These are phyloP conservation scores for Tinea trinotella DNA, from an alignment of 2,888 invertebrate genomes.

Conservation along the genomic window DNA sequence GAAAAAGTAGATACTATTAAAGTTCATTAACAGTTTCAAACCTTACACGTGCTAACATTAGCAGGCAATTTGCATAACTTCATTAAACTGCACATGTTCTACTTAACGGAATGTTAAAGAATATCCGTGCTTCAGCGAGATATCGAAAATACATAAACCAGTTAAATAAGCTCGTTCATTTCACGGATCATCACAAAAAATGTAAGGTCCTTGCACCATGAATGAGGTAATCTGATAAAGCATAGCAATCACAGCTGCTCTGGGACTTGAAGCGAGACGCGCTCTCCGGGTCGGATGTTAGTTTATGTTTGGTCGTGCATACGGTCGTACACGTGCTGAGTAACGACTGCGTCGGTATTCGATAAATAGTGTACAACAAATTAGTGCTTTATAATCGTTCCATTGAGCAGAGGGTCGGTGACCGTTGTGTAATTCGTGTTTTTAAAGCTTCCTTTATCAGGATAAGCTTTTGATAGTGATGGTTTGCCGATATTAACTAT, in stretches of 20 bases:
- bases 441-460: not conserved
- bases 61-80: not conserved
- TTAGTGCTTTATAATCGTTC: conserved; percentile 1
- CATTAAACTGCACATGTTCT: conserved; percentile 4
- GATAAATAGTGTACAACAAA: not conserved
- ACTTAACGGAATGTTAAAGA: conserved; percentile 5
- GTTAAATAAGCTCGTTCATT: conserved; percentile 11
- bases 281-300: conserved; percentile 32
- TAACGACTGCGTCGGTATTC: not conserved
- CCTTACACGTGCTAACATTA: not conserved
- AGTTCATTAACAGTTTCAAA: not conserved
- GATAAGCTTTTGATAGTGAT: not conserved
- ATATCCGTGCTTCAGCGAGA: conserved; percentile 1
- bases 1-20: not conserved
- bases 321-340: conserved; percentile 36
- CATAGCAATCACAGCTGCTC: conserved; percentile 39
- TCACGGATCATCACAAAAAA: conserved; percentile 1
- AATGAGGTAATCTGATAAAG: conserved; percentile 64
- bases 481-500: not conserved
- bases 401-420: conserved; percentile 1
- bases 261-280: conserved; percentile 29
- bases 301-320: conserved; percentile 54
- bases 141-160: not conserved
- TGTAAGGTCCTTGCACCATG: conserved; percentile 67
- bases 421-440: not conserved